These are phyloP conservation scores for Hyperoplus lanceolatus DNA, from an alignment of 2,797 vertebrate species.

Conservation along the genomic window DNA sequence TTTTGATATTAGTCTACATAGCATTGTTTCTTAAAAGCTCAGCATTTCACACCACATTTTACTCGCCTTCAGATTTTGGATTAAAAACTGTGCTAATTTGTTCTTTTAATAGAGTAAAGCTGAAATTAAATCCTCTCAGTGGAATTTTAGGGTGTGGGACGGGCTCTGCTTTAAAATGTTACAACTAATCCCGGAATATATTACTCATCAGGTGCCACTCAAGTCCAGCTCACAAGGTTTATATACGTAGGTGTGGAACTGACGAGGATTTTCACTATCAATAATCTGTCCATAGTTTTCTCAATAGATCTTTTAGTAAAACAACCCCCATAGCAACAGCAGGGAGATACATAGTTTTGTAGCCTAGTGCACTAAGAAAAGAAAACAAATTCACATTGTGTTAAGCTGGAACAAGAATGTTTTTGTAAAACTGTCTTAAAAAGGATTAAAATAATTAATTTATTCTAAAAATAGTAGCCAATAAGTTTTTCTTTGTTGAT, in stretches of 20 bases:
- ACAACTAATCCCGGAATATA: slow-evolving; percentile 27
- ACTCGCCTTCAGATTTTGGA: slow-evolving; percentile 11
- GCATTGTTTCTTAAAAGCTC: background rate
- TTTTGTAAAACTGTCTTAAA: background rate
- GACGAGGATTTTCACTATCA: background rate
- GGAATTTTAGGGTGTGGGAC: slow-evolving; percentile 4
- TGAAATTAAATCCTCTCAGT: slow-evolving; percentile 23
- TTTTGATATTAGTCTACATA: background rate
- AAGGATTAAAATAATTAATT: background rate
- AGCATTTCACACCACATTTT: background rate
- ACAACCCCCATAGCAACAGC: background rate
- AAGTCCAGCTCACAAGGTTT: background rate
- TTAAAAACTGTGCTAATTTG: slow-evolving; percentile 14
- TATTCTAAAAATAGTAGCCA: background rate
- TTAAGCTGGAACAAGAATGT: background rate
- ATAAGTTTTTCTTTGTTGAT: background rate
- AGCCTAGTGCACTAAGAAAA: background rate
- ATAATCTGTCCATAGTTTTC: background rate
- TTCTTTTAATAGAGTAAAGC: slow-evolving; percentile 23
- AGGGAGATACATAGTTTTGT: background rate
- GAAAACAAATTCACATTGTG: background rate
- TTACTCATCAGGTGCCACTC: slow-evolving; percentile 27
- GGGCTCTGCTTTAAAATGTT: slow-evolving; percentile 26
- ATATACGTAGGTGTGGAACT: background rate
- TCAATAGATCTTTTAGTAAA: background rate